A percentile compares a stretch with the other conserved stretches of the same genome.
Evolutionary conservation across 1,140 invertebrate genomes (phyloP).

Genomic region (Polypedilum pembai): DNA sequence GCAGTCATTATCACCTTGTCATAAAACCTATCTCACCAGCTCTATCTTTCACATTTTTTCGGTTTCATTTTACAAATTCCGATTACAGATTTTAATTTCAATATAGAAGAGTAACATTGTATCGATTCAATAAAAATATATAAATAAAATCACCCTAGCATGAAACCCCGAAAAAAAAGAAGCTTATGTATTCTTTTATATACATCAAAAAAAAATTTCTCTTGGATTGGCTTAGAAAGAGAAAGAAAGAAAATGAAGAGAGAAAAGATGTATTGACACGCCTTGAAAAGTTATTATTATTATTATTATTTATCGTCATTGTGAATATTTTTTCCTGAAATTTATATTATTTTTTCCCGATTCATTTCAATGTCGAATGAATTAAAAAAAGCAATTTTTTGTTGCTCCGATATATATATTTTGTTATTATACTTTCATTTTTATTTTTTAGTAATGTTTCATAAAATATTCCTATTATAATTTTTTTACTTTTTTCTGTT

Average conservation of each 20-base stretch:
- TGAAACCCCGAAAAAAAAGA: background rate
- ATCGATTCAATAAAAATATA: background rate
- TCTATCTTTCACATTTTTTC: background rate
- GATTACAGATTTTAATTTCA: background rate
- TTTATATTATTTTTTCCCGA: background rate
- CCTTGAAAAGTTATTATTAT: conserved; percentile 23
- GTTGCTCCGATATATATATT: background rate
- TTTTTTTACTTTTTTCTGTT: background rate
- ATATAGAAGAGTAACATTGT: background rate
- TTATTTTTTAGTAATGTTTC: conserved; percentile 3
- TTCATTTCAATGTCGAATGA: background rate
- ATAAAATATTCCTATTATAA: conserved; percentile 20
- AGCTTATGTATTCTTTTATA: no score
- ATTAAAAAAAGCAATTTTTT: background rate
- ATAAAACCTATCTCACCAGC: background rate
- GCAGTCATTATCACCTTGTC: conserved; percentile 2
- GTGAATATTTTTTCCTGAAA: background rate
- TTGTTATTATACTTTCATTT: background rate
- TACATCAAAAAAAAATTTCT: background rate
- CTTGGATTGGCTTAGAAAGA: conserved; percentile 23
- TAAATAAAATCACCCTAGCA: conserved; percentile 4
- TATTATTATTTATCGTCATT: background rate
- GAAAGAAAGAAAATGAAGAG: background rate
- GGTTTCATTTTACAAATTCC: conserved; percentile 18
- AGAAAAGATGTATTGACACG: background rate